These are phyloP conservation scores for Albula goreensis DNA, from an alignment of 2,113 vertebrate genomes.

Conservation along the genomic window DNA sequence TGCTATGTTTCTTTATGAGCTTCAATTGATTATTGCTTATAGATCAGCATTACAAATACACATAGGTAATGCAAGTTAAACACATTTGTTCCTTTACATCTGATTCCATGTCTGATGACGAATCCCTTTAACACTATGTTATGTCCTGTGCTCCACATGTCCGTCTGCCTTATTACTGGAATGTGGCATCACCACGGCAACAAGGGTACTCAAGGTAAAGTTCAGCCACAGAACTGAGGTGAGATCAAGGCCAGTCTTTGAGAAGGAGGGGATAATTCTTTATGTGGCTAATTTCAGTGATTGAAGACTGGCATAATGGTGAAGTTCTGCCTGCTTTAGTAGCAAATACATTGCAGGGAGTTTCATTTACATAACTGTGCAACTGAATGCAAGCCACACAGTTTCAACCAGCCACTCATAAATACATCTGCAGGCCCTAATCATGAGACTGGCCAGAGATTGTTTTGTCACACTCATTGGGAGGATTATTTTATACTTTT, in stretches of 20 bases:
- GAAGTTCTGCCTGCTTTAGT: background rate
- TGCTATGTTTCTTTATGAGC: background rate
- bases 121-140: background rate
- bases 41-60: background rate
- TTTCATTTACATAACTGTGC: background rate
- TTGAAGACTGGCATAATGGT: background rate
- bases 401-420: background rate
- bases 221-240: background rate
- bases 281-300: constrained; percentile 11
- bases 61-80: background rate
- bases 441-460: background rate
- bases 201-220: background rate
- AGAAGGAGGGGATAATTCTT: constrained; percentile 18
- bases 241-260: background rate
- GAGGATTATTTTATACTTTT: background rate
- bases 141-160: background rate
- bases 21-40: background rate
- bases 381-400: background rate
- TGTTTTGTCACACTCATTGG: background rate
- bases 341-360: background rate
- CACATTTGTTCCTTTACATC: background rate
- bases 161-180: constrained; percentile 8
- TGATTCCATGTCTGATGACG: background rate
- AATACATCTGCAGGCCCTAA: background rate
- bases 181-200: constrained; percentile 22